Percentiles rank a stretch among this genome's conserved stretches.
Evolutionary conservation across 2,797 vertebrate genomes (phyloP).

Genomic region (Dallia pectoralis): DNA sequence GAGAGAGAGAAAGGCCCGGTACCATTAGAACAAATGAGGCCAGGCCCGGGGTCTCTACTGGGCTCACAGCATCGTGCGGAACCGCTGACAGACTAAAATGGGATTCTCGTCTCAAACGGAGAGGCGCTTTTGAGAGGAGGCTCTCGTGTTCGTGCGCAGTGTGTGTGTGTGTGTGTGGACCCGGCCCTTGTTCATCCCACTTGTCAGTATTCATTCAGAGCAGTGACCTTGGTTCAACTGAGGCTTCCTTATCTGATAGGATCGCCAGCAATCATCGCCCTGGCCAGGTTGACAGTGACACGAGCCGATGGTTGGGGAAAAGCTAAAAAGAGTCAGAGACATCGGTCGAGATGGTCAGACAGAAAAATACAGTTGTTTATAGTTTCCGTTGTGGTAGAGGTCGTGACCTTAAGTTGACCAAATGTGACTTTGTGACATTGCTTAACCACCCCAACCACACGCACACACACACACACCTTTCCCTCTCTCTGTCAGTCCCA

Average conservation of each 20-base stretch:
- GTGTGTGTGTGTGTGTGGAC: not conserved
- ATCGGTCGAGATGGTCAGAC: not conserved
- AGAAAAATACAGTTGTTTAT: not conserved
- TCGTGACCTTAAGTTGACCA: not conserved
- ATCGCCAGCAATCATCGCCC: constrained; percentile 63
- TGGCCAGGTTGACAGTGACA: constrained; percentile 65
- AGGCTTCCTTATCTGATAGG: constrained; percentile 67
- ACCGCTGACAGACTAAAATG: constrained; percentile 19
- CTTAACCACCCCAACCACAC: constrained; percentile 5
- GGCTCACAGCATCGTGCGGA: not conserved
- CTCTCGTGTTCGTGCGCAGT: not conserved
- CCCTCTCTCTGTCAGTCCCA: constrained; percentile 37
- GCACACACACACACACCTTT: not conserved
- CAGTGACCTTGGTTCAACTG: constrained; percentile 67
- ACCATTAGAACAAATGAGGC: not conserved
- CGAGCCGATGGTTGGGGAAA: not conserved
- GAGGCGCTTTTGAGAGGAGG: constrained; percentile 8
- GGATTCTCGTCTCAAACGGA: constrained; percentile 39
- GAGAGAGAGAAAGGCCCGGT: not conserved
- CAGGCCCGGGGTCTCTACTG: not conserved
- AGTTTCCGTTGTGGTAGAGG: not conserved
- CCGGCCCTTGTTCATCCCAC: constrained; percentile 11
- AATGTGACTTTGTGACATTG: not conserved
- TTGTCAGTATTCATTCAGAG: constrained; percentile 24
- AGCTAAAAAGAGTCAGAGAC: not conserved